Evolutionary conservation across 2,797 vertebrate genomes (phyloP).

Genomic region (Acipenser oxyrinchus): DNA sequence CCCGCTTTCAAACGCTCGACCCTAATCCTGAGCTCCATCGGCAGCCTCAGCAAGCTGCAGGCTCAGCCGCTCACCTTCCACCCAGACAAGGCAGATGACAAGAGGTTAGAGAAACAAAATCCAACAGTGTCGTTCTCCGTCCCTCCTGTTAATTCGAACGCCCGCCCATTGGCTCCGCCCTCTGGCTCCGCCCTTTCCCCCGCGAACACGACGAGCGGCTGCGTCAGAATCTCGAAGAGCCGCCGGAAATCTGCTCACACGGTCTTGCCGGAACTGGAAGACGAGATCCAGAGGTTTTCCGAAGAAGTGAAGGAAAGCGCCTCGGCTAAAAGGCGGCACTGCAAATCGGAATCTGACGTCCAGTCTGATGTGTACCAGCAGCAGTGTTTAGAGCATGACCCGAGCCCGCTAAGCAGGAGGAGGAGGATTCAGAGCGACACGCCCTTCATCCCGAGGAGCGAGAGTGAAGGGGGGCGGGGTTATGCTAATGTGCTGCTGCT

Average conservation of each 20-base stretch:
- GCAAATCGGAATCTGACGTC: slow-evolving; percentile 59
- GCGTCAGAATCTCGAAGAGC: slow-evolving; percentile 51
- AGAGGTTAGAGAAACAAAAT: slow-evolving; percentile 42
- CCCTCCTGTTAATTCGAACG: slow-evolving; percentile 2
- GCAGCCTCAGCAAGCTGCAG: slow-evolving; percentile 82
- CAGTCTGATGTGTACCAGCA: slow-evolving; percentile 20
- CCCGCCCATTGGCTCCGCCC: slow-evolving; percentile 17
- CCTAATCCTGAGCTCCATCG: slow-evolving; percentile 84
- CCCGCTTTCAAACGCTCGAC: slow-evolving; percentile 58
- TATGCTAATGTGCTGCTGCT: too few relatives aligned
- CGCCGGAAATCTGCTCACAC: slow-evolving; percentile 82
- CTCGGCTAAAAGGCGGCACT: slow-evolving; percentile 47
- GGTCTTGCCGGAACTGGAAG: slow-evolving; percentile 70
- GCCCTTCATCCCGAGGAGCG: slow-evolving; percentile 45
- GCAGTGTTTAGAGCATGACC: slow-evolving; percentile 30
- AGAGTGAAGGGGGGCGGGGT: too few relatives aligned
- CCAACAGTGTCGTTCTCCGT: slow-evolving; percentile 4
- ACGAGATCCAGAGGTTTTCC: slow-evolving; percentile 51
- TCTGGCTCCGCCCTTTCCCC: slow-evolving; percentile 8
- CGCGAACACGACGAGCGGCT: slow-evolving; percentile 31
- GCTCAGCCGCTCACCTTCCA: slow-evolving; percentile 71
- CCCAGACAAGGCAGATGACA: slow-evolving; percentile 9
- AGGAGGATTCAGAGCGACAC: slow-evolving; percentile 41
- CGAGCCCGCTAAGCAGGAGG: slow-evolving; percentile 40
- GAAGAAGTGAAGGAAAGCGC: slow-evolving; percentile 32